Conservation (phyloP, 2,888 invertebrate species). For the Polymixis flavicincta region DNA sequence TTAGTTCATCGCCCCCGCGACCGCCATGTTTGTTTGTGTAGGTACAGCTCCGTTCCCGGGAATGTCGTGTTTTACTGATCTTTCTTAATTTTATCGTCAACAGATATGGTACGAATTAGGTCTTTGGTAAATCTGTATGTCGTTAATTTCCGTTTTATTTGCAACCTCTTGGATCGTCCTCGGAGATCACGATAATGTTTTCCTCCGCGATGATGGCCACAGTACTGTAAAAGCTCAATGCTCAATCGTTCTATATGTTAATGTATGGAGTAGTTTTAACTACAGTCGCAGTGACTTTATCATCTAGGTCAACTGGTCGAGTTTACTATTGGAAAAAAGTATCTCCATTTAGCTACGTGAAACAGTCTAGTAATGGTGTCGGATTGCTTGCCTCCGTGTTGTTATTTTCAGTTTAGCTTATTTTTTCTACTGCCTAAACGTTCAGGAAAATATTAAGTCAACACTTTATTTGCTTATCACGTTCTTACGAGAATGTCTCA, state of each 20-base stretch:
- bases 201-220: no score
- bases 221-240: background rate
- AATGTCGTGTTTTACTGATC: conserved; percentile 35
- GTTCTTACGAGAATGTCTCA: background rate
- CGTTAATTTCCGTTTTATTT: background rate
- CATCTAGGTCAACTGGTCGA: no score
- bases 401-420: background rate
- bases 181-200: no score
- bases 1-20: conserved; percentile 63
- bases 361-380: background rate
- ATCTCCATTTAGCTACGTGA: no score
- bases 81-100: conserved; percentile 32
- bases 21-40: conserved; percentile 29
- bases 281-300: no score
- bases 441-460: background rate
- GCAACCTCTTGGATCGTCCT: no score
- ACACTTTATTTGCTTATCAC: background rate
- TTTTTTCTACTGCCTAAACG: background rate
- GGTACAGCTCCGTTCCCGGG: conserved; percentile 3
- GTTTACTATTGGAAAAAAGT: no score
- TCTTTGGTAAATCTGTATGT: background rate
- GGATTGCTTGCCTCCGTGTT: background rate
- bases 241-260: background rate
- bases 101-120: conserved; percentile 6
- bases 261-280: background rate